Base-by-base conservation (phyloP, 2,113 vertebrate species). In the Merops nubicus region DNA sequence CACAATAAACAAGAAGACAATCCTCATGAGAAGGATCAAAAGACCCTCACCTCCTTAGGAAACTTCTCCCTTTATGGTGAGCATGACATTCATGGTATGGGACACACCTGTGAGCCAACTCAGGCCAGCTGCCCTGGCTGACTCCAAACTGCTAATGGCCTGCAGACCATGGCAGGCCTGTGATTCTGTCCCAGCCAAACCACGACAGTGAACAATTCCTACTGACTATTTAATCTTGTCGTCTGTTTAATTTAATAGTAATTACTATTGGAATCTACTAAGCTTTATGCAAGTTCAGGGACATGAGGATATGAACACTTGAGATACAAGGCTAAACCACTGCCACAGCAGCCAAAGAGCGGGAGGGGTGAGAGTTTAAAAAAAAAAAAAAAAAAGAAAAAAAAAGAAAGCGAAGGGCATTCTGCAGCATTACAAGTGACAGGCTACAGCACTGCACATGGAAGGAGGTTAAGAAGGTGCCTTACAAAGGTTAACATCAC, bases 301-400 rank as follows among this genome's bases (percentile, higher is more conserved):
- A 19, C 25, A 36, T 16, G 45, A 80, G 11, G 9, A 16, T 9
- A 22, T 7, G 5, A 54, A 4, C 5, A 45, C 9, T 82, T 81
- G 31, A 51, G 2, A 33, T 64, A 16, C 5, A 28, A 21, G 7
- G 0, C 1, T 45, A n/a, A 23, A 54, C 7, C 20, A 50, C 33
- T 54, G 26, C 28, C 23, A 50, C 10, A 42, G 15, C 6, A 67
- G 21, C 22, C 48, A 76, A 34, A 42, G 47, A 76, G 29, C 43
- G 12, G 38, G 43, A 62, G 19, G 5, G 3, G 18, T n/a, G 2
- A 28, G 23, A 47, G 12, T 60, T 77, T 51, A 47, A 12, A 31
- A 82, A 78, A n/a, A 0, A 68, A 21, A 64, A n/a, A 47, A 12
- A 31, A 82, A 78, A n/a, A 0, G 63, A 21, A 64, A 47, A 12